Conservation (phyloP, 2,888 invertebrate species). For the Heliconius hortense region DNA sequence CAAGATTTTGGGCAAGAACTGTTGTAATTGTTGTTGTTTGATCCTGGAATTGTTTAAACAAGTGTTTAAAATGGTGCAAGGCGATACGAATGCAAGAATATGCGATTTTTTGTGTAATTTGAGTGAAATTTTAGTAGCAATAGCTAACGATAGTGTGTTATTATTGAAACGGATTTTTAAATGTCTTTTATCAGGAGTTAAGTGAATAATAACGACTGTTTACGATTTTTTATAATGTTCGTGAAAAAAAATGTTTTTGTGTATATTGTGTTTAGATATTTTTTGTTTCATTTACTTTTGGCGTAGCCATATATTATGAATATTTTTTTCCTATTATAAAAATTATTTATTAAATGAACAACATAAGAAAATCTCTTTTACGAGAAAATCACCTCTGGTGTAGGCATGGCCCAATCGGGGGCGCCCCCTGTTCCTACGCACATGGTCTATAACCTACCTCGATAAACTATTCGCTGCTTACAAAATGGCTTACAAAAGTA, state of each 20-base stretch:
- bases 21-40: constrained; percentile 27
- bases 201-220: not conserved
- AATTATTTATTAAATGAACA: too few species aligned
- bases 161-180: constrained; percentile 11
- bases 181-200: not conserved
- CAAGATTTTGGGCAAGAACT: constrained; percentile 14
- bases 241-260: not conserved
- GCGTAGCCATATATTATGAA: too few species aligned
- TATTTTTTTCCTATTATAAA: too few species aligned
- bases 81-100: constrained; percentile 21
- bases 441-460: too few species aligned
- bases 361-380: too few species aligned
- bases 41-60: constrained; percentile 28
- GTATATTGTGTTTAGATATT: not conserved
- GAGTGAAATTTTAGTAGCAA: constrained; percentile 18
- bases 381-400: too few species aligned
- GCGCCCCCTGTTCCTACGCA: too few species aligned
- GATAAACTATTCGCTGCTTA: too few species aligned
- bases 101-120: constrained; percentile 26
- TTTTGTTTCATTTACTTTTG: not conserved
- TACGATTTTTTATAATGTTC: not conserved
- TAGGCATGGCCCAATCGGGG: too few species aligned
- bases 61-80: constrained; percentile 15
- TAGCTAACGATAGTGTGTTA: constrained; percentile 28
- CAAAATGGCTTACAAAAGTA: too few species aligned